Base-by-base conservation (phyloP, 2,797 vertebrate genomes). In the Bradypodion ventrale region DNA sequence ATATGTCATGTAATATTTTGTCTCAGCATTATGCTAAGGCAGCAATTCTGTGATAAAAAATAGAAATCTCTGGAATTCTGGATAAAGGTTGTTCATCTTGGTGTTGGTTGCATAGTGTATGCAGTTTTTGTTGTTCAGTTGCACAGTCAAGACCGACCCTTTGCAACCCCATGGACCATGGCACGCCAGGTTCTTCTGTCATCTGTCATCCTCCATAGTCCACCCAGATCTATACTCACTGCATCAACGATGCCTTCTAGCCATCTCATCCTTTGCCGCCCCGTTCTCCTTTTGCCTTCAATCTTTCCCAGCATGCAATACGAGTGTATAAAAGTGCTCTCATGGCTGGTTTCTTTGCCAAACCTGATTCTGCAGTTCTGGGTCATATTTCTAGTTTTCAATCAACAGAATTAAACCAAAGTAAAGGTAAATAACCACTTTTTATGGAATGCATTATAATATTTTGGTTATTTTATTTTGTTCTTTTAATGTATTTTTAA, bases 1-100 rank as follows among this genome's bases (percentile, higher is more conserved):
- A 91, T 91, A 87, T 63, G 77, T 83, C 87, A 92, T 49, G 23
- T 49, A 87, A 86, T 56, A 82, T 23, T 80, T 86, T 74, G 25
- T 72, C 84, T 90, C 83, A 77, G 82, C 46, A 87, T 85, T 80
- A 79, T 86, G 87, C 66, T 75, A 80, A 75, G 75, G 87, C 44
- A 25, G 56, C 69, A 87, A 25, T 19, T 59, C 12, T 59, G 70
- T 59, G 82, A 85, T 27, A 37, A 76, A 78, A 10, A 19, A n/a
- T n/a, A 56, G 52, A 56, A 56, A 56, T 56, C 52, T 19, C 15
- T 56, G 52, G 15, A 21, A 56, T 78, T 15, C 9, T 78, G 60
- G 59, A 27, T 23, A 37, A 78, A 63, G 15, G 19, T 6, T 19
- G 15, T 19, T 56, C 5, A 15, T 4, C 21, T 19, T 15, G 52